Conservation (phyloP, 2,113 vertebrate species). For the Formicarius rufipectus region DNA sequence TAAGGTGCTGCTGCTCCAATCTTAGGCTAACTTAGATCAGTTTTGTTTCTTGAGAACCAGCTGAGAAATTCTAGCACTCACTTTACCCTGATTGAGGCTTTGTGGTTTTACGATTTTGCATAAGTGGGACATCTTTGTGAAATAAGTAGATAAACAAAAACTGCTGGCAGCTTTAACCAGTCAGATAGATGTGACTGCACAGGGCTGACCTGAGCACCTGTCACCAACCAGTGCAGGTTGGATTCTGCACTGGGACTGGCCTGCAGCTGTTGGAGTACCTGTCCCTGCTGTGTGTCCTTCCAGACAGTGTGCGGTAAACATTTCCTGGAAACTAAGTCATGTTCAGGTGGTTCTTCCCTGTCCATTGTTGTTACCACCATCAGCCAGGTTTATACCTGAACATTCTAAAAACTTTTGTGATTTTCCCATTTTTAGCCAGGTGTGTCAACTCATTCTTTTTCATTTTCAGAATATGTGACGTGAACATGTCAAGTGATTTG, state of each 20-base stretch:
- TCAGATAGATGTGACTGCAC: neutral
- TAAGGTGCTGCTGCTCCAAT: neutral
- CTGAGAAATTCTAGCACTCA: neutral
- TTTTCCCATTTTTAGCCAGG: neutral
- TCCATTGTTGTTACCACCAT: neutral
- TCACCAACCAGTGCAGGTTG: neutral
- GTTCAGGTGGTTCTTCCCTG: neutral
- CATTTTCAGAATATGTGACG: neutral
- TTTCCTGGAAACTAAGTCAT: neutral
- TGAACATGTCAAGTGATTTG: neutral
- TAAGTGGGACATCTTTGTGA: neutral
- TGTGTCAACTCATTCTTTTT: neutral
- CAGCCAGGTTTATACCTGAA: neutral
- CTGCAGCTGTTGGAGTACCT: neutral
- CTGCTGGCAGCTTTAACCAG: neutral
- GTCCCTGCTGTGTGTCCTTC: neutral
- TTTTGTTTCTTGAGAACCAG: neutral
- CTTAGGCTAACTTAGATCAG: neutral
- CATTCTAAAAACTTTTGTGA: neutral
- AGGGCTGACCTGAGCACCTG: neutral
- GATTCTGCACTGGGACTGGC: neutral
- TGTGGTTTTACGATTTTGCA: neutral
- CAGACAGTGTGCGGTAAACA: neutral
- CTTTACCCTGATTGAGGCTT: neutral
- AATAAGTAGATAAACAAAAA: neutral